Evolutionary conservation across 2,888 invertebrate species (phyloP), one percentile per base, ranked within the genome.

Genomic region (Scaptomyza tumidula): DNA sequence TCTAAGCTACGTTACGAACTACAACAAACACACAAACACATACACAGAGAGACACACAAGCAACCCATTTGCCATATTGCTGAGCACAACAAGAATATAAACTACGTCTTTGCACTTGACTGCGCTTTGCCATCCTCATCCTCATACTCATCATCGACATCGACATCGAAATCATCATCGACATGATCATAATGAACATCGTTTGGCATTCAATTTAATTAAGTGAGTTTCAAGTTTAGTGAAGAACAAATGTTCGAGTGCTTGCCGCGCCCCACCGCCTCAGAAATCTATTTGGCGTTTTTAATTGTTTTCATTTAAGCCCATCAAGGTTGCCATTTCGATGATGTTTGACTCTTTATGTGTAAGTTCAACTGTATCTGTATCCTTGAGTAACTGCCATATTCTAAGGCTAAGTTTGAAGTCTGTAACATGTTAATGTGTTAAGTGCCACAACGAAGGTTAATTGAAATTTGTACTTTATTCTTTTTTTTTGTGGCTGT

Each of bases 201-300:
- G 35, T 67, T 64, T 76, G 76, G 49, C 77, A 83, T 84, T 85
- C 83, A 82, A 84, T 84, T 84, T 81, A 84, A 84, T 84, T 85
- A 85, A 75, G 77, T 62, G 72, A 70, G 71, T 60, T 60, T 77
- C 41, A 76, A 67, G 59, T 66, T 75, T 57, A 62, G 44, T 24
- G 27, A 57, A 56, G 29, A 13, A 39, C 6, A 39, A 59, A 61
- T 49, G 45, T 59, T 70, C 33, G 24, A 71, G 37, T 19, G 41
- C 27, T 13, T 39, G 71, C 27, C 60, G 45, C 55, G 57, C 50
- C 71, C 39, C 33, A 7, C n/a, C 52, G 29, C 52, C 46, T 63
- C 16, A 2, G 1, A 49, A 43, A 67, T 71, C 35, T 57, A 48
- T 44, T 64, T 62, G 49, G 19, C 55, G 53, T 54, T 54, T 78